These are phyloP conservation scores for Papio anubis DNA, from an alignment of 2,113 vertebrate genomes.

Conservation along the genomic window DNA sequence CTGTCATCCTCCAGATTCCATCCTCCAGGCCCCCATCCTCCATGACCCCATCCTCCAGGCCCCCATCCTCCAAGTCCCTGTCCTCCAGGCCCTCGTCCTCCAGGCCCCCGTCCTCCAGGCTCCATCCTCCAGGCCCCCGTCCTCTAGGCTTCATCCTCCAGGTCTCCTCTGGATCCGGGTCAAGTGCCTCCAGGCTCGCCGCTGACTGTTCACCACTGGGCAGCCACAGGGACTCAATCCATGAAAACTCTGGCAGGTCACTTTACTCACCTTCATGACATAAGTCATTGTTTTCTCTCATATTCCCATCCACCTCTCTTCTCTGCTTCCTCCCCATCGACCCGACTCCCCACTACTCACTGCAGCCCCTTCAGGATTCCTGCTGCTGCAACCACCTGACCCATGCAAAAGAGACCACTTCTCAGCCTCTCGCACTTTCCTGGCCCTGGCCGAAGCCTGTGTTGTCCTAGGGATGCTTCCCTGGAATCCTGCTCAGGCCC, in stretches of 20 bases:
- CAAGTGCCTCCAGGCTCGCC: background rate
- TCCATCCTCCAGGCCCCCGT: no score
- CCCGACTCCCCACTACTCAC: background rate
- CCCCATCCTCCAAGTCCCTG: no score
- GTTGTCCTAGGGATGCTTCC: background rate
- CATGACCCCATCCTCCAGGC: no score
- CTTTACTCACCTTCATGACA: background rate
- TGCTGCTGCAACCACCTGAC: background rate
- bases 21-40: fast-evolving
- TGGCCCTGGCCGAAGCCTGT: fast-evolving
- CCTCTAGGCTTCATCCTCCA: fast-evolving
- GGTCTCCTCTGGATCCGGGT: background rate
- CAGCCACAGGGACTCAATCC: background rate
- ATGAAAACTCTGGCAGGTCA: background rate
- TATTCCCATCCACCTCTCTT: background rate
- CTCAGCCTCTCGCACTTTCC: fast-evolving
- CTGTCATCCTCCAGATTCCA: fast-evolving
- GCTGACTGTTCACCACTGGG: no score
- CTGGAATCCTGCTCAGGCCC: no score
- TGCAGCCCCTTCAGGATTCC: background rate
- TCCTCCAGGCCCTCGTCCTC: fast-evolving
- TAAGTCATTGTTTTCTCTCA: background rate
- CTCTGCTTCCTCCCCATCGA: background rate
- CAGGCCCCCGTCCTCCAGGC: no score
- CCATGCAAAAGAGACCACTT: background rate